These are phyloP conservation scores for Iguana delicatissima DNA, from an alignment of 2,797 vertebrate genomes.

Conservation along the genomic window DNA sequence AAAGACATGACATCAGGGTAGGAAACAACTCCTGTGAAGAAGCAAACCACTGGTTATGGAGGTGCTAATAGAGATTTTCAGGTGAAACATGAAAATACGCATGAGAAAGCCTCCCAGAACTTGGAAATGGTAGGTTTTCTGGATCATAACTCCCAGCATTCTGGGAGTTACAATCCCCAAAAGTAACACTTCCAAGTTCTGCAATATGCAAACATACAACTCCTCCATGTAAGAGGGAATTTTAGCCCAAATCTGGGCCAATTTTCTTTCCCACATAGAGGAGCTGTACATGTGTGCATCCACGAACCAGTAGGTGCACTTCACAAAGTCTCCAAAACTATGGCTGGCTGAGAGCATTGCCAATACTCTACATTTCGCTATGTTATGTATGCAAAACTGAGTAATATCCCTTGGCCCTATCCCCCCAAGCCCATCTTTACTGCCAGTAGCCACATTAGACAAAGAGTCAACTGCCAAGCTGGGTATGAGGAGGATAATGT, in stretches of 20 bases:
- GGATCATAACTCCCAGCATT: too few species aligned
- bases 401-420: background rate
- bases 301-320: background rate
- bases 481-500: too few species aligned
- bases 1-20: background rate
- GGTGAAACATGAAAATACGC: background rate
- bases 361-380: background rate
- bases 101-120: background rate
- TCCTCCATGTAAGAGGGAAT: background rate
- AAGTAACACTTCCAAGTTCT: too few species aligned
- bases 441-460: too few species aligned
- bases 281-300: background rate
- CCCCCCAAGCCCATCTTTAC: too few species aligned
- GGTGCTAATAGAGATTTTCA: background rate
- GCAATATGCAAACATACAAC: too few species aligned
- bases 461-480: too few species aligned
- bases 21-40: background rate
- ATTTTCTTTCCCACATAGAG: background rate
- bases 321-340: background rate
- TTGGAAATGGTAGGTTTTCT: too few species aligned
- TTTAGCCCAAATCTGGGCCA: background rate
- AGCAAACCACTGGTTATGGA: background rate
- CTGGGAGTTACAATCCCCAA: too few species aligned
- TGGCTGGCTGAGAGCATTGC: background rate
- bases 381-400: background rate